Evolutionary conservation across 1,140 invertebrate genomes (phyloP).

Genomic region (Scaptomyza pallida): DNA sequence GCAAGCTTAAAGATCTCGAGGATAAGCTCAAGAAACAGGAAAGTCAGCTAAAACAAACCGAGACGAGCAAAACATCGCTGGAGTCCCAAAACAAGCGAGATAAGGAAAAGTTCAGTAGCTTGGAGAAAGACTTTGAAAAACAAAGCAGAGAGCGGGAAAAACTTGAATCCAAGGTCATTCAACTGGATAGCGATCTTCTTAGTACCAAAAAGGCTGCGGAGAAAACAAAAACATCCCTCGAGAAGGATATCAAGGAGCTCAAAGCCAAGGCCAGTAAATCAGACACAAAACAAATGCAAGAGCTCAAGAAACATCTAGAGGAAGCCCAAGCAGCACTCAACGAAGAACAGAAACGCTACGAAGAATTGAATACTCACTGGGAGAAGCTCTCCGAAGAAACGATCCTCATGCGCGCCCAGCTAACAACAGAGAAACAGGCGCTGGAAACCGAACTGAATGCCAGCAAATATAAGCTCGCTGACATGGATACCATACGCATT

Average conservation of each 20-base stretch:
- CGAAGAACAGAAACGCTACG: slow-evolving; percentile 89
- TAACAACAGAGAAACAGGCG: slow-evolving; percentile 91
- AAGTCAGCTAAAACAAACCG: slow-evolving; percentile 63
- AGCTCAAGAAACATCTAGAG: slow-evolving; percentile 87
- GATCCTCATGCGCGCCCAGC: slow-evolving; percentile 90
- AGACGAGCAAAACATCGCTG: slow-evolving; percentile 57
- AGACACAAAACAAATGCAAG: slow-evolving; percentile 86
- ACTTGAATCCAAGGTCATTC: slow-evolving; percentile 66
- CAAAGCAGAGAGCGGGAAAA: slow-evolving; percentile 84
- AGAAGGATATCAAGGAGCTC: slow-evolving; percentile 85
- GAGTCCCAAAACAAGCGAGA: slow-evolving; percentile 73
- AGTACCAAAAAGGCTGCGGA: slow-evolving; percentile 84
- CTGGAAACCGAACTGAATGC: slow-evolving; percentile 84
- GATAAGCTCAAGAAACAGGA: slow-evolving; percentile 81
- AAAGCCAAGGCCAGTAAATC: slow-evolving; percentile 85
- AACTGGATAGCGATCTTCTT: slow-evolving; percentile 85
- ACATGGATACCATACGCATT: slow-evolving; percentile 71
- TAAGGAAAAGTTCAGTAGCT: slow-evolving; percentile 86
- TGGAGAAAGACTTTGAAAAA: slow-evolving; percentile 88
- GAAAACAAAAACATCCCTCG: slow-evolving; percentile 83
- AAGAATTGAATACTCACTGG: slow-evolving; percentile 92
- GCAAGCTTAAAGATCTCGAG: slow-evolving; percentile 76
- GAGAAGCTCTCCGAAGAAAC: slow-evolving; percentile 93
- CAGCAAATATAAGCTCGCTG: slow-evolving; percentile 63
- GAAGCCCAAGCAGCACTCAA: slow-evolving; percentile 87